Conservation (phyloP, 2,888 invertebrate genomes). For the Nomada fabriciana region DNA sequence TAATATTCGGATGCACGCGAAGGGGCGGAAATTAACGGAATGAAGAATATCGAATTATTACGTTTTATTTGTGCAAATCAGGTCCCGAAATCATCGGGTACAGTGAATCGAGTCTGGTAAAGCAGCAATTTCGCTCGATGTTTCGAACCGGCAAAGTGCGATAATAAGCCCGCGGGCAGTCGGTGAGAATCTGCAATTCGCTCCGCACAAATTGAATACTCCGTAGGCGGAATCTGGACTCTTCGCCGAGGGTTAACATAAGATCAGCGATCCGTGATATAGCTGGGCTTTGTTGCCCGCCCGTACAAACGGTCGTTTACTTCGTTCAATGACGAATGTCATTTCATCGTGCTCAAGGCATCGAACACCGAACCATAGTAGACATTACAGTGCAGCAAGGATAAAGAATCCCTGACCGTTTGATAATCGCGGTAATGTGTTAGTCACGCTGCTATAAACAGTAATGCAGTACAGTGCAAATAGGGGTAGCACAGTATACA, state of each 20-base stretch:
- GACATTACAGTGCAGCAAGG: not conserved
- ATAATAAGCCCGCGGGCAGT: slow-evolving; percentile 83
- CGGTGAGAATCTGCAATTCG: slow-evolving; percentile 81
- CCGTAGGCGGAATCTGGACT: slow-evolving; percentile 77
- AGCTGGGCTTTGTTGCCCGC: slow-evolving; percentile 76
- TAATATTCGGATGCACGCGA: not conserved
- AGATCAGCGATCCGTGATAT: slow-evolving; percentile 81
- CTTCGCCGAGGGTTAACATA: slow-evolving; percentile 78
- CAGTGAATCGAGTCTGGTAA: slow-evolving; percentile 57
- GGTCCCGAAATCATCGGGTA: slow-evolving; percentile 51
- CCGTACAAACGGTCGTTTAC: slow-evolving; percentile 65
- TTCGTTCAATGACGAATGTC: slow-evolving; percentile 57
- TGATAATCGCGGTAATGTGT: too few species aligned
- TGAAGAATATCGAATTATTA: slow-evolving; percentile 8
- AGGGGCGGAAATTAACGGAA: not conserved
- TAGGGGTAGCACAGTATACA: too few species aligned
- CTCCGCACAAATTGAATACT: slow-evolving; percentile 81
- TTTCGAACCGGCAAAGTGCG: slow-evolving; percentile 80
- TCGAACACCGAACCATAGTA: not conserved
- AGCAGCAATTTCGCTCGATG: slow-evolving; percentile 75
- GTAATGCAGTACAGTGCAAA: too few species aligned
- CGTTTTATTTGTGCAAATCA: slow-evolving; percentile 54
- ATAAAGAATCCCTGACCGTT: too few species aligned
- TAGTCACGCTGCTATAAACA: too few species aligned
- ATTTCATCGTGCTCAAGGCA: slow-evolving; percentile 13